Conservation (phyloP, 2,797 vertebrate genomes). For the Tadarida brasiliensis region DNA sequence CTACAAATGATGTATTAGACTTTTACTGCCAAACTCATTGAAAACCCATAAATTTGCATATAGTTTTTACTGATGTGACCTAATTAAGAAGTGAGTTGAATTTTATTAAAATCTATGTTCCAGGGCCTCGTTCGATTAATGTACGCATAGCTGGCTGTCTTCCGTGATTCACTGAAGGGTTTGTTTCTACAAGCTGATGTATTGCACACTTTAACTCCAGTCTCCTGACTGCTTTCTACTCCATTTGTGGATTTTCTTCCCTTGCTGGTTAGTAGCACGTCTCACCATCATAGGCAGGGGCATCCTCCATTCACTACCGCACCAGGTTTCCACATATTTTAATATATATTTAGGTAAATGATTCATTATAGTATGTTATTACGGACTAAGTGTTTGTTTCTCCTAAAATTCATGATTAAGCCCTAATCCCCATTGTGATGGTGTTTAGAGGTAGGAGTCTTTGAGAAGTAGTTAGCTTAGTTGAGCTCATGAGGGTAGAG, state of each 20-base stretch:
- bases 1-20: constrained; percentile 83
- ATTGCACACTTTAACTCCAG: constrained; percentile 76
- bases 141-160: constrained; percentile 67
- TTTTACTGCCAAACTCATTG: constrained; percentile 79
- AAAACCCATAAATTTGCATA: constrained; percentile 87
- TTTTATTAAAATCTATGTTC: constrained; percentile 80
- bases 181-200: constrained; percentile 75
- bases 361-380: background rate
- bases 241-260: constrained; percentile 51
- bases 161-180: constrained; percentile 72
- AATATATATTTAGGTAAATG: background rate
- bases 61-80: constrained; percentile 86
- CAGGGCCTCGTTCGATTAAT: constrained; percentile 73
- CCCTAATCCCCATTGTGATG: background rate
- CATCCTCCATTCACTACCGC: background rate
- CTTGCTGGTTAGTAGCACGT: constrained; percentile 62
- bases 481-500: background rate
- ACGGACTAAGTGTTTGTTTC: background rate
- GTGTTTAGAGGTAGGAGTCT: background rate
- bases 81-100: constrained; percentile 85
- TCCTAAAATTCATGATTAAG: background rate
- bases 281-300: background rate
- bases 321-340: background rate
- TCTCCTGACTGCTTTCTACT: constrained; percentile 68
- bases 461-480: background rate